Base-by-base conservation (phyloP, 2,797 vertebrate species). In the Netta rufina region DNA sequence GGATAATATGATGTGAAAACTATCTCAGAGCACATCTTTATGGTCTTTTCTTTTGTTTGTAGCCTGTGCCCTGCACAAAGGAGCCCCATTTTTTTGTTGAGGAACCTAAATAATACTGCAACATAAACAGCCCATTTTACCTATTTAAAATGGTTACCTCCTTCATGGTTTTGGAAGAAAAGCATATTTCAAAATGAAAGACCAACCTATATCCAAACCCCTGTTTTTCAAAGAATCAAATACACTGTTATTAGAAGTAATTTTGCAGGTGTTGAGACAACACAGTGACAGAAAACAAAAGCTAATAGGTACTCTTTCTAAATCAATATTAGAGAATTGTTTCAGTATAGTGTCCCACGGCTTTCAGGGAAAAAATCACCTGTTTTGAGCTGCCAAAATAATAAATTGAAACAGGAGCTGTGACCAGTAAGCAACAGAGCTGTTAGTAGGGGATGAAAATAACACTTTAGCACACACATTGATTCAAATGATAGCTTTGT, bases 401-500 rank as follows among this genome's bases (percentile, higher is more conserved):
- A 93, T 76, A 86, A 92, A 95, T 91, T 85, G 91, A 89, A 87
- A 71, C 22, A 49, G 69, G 33, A 78, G 36, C 38, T 92, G 64
- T 95, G 95, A 86, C 32, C 53, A 71, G 65, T 61, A 33, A 91
- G 58, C 69, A 76, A 51, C 86, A 76, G 65, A 93, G 64, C 66
- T 94, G 66, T 89, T 92, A 92, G 86, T 11, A 61, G 17, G 24
- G 60, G 66, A 20, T 94, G 84, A 62, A 88, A 94, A 53, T 3
- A 66, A 13, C 82, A 89, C 53, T 96, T 95, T 87, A 84, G 76
- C 67, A 84, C 51, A 92, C 79, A 74, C 82, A 67, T 89, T 89
- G 92, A 87, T 92, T 95, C 89, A 96, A 96, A 95, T 94, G 47
- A 91, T 93, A 88, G 66, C 84, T 93, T 84, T 72, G 77, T 61